Conservation (phyloP, 1,140 invertebrate genomes). For the Antheraea pernyi region DNA sequence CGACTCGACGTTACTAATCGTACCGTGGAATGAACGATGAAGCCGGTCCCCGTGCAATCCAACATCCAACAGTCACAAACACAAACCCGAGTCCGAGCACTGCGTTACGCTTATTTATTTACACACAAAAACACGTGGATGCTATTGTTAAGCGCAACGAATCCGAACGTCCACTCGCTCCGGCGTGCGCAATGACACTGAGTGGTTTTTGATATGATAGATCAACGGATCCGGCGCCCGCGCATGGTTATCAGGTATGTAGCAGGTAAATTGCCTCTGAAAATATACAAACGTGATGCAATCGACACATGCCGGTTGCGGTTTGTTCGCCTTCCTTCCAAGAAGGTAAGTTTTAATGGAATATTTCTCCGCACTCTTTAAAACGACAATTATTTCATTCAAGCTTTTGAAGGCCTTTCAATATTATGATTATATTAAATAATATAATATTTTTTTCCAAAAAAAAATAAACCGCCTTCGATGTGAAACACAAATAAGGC, state of each 20-base stretch:
- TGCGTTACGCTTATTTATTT: constrained; percentile 47
- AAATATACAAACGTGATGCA: constrained; percentile 47
- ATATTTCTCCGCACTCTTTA: not conserved
- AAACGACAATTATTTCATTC: no score
- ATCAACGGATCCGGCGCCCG: constrained; percentile 42
- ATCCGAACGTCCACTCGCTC: constrained; percentile 34
- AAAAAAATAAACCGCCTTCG: no score
- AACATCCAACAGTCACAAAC: constrained; percentile 23
- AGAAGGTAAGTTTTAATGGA: not conserved
- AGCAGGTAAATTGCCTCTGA: constrained; percentile 57
- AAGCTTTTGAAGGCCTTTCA: no score
- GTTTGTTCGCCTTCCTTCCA: constrained; percentile 6
- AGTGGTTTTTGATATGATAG: constrained; percentile 20
- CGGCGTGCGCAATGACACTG: constrained; percentile 50
- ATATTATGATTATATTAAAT: no score
- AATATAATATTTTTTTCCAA: no score
- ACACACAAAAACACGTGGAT: constrained; percentile 55
- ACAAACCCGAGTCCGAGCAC: constrained; percentile 42
- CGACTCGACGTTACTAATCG: constrained; percentile 23
- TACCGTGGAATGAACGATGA: constrained; percentile 24
- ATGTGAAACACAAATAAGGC: no score
- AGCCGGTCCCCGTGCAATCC: constrained; percentile 41
- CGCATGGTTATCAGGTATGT: constrained; percentile 36
- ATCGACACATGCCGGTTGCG: constrained; percentile 16
- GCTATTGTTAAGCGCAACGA: constrained; percentile 21